Percentiles rank a stretch among this genome's conserved stretches.
Evolutionary conservation across 2,797 vertebrate species (phyloP).

Genomic region (Heliangelus exortis): DNA sequence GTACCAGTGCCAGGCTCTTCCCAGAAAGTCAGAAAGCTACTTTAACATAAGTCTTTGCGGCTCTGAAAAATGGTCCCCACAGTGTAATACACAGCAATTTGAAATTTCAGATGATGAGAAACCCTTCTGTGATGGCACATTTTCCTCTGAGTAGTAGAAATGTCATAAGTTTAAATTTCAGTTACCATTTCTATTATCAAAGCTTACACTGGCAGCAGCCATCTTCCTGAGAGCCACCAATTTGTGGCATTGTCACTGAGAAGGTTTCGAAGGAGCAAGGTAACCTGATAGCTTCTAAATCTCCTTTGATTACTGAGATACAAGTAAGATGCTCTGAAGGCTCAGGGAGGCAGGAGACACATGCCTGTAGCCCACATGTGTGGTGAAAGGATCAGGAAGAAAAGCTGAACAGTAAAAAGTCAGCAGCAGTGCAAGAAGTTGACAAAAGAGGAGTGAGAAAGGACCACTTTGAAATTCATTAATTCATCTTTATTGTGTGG

Average conservation of each 20-base stretch:
- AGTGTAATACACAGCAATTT: not conserved
- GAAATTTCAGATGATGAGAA: constrained; percentile 50
- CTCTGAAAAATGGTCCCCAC: not conserved
- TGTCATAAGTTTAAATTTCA: constrained; percentile 55
- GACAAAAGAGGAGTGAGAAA: not conserved
- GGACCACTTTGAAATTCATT: not conserved
- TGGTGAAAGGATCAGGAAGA: not conserved
- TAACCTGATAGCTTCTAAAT: not conserved
- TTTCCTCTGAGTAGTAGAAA: constrained; percentile 36
- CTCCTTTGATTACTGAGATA: constrained; percentile 33
- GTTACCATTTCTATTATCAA: constrained; percentile 50
- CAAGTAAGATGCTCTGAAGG: not conserved
- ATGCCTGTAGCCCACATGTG: not conserved
- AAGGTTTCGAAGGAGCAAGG: not conserved
- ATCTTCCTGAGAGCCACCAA: not conserved
- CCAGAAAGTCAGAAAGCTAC: not conserved
- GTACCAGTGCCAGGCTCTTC: not conserved
- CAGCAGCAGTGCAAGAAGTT: not conserved
- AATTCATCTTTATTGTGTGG: not conserved
- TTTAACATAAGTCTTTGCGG: not conserved
- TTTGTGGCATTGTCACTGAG: constrained; percentile 20
- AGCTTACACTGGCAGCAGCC: not conserved
- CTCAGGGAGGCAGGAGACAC: not conserved
- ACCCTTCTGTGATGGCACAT: constrained; percentile 9
- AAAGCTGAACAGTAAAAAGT: not conserved